phyloP scores from a whole-genome alignment of 2,888 invertebrate species.

The Criorhina ranunculi region DNA sequence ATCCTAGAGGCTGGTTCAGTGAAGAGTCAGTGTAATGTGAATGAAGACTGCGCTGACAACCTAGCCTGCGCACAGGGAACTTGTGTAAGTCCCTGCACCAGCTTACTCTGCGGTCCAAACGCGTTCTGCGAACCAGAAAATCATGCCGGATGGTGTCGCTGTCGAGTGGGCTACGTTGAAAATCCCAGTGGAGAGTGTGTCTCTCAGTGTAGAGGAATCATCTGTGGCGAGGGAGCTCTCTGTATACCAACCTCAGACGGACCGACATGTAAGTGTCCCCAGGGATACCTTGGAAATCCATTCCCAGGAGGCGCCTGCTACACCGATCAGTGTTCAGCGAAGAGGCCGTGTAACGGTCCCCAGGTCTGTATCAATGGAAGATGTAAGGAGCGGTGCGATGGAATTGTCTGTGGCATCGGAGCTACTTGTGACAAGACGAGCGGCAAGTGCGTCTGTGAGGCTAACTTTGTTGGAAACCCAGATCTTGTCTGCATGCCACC shows the following conservation, averaged over 20 bases:
- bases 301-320: conserved; percentile 95
- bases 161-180: conserved; percentile 92
- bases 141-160: conserved; percentile 95
- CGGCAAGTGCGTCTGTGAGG: conserved; percentile 94
- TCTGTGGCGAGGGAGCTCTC: conserved; percentile 93
- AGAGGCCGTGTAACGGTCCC: conserved; percentile 91
- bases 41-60: conserved; percentile 92
- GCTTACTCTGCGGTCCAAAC: conserved; percentile 91
- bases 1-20: conserved; percentile 86
- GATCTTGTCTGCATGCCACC: conserved; percentile 96
- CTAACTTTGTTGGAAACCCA: conserved; percentile 95
- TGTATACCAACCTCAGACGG: conserved; percentile 94
- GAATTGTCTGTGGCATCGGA: conserved; percentile 94
- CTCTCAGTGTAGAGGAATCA: conserved; percentile 87
- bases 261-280: conserved; percentile 94
- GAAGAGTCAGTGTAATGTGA: conserved; percentile 88
- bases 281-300: conserved; percentile 94
- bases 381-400: conserved; percentile 95
- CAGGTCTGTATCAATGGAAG: conserved; percentile 94
- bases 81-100: conserved; percentile 92
- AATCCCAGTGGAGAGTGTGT: conserved; percentile 92
- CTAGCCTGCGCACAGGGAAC: conserved; percentile 91
- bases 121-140: conserved; percentile 95
- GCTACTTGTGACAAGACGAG: conserved; percentile 92
- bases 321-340: conserved; percentile 92